A percentile compares a stretch with the other conserved stretches of the same genome.
Evolutionary conservation across 2,888 invertebrate species (phyloP).

Genomic region (Corythucha ciliata): DNA sequence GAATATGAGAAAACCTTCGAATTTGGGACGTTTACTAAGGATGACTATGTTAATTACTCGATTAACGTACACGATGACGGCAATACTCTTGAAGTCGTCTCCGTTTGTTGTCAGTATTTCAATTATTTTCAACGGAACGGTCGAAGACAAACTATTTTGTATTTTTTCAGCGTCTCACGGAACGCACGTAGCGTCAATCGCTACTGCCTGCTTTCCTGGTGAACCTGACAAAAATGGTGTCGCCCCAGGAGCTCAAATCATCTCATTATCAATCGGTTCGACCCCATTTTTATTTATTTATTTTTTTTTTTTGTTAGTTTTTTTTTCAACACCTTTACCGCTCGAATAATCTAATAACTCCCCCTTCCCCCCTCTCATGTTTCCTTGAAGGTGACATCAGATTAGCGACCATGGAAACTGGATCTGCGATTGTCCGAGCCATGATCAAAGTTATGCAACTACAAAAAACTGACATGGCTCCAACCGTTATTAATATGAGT

Average conservation of each 20-base stretch:
- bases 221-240: constrained; percentile 84
- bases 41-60: constrained; percentile 77
- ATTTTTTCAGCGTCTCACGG: constrained; percentile 76
- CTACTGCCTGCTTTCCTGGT: constrained; percentile 80
- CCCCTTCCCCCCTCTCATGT: no score
- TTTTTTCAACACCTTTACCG: neutral
- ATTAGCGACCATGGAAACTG: constrained; percentile 93
- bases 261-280: constrained; percentile 73
- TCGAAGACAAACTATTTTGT: neutral
- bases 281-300: neutral
- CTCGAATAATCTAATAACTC: no score
- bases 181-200: constrained; percentile 95
- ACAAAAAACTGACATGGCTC: constrained; percentile 46
- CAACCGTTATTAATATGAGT: constrained; percentile 95
- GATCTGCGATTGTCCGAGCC: constrained; percentile 81
- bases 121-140: neutral
- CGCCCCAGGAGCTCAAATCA: constrained; percentile 90
- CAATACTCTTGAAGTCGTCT: constrained; percentile 82
- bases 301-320: neutral
- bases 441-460: constrained; percentile 72
- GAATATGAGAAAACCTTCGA: constrained; percentile 73
- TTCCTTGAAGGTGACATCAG: constrained; percentile 62
- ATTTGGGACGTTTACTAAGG: constrained; percentile 61
- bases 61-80: constrained; percentile 89
- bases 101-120: constrained; percentile 75